These are phyloP conservation scores for Cephus cinctus DNA, from an alignment of 1,140 invertebrate genomes.

Conservation along the genomic window DNA sequence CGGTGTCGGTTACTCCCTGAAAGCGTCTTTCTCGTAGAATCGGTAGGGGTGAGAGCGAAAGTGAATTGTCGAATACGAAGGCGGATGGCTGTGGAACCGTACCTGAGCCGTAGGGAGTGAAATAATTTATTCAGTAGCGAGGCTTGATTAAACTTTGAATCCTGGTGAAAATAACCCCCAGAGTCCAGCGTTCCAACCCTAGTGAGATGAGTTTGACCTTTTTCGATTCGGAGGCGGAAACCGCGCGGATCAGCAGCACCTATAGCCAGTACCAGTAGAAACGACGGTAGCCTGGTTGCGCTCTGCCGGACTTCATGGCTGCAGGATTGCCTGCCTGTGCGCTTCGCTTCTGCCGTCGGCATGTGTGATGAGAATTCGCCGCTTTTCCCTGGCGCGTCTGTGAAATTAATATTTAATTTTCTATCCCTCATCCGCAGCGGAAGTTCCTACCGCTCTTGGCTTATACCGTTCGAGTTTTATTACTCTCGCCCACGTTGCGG, in stretches of 20 bases:
- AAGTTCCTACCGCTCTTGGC: slow-evolving; percentile 36
- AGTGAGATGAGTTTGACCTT: slow-evolving; percentile 3
- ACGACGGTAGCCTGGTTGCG: too few relatives aligned
- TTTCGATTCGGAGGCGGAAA: too few relatives aligned
- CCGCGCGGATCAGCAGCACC: too few relatives aligned
- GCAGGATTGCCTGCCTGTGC: too few relatives aligned
- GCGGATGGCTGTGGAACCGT: not conserved
- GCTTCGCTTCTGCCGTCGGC: too few relatives aligned
- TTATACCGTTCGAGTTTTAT: slow-evolving; percentile 36
- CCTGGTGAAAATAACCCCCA: slow-evolving; percentile 27
- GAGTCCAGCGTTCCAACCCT: slow-evolving; percentile 10
- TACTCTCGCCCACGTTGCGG: slow-evolving; percentile 25
- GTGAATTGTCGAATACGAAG: too few relatives aligned
- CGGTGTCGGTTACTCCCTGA: too few relatives aligned
- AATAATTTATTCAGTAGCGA: slow-evolving; percentile 40
- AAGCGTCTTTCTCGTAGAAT: too few relatives aligned
- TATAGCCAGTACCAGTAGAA: too few relatives aligned
- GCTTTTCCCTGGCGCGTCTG: slow-evolving; percentile 18
- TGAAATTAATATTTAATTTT: slow-evolving; percentile 52
- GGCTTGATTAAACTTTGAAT: slow-evolving; percentile 46
- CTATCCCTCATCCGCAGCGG: slow-evolving; percentile 36
- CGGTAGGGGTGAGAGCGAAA: too few relatives aligned
- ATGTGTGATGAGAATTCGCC: slow-evolving; percentile 37
- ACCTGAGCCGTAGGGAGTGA: too few relatives aligned
- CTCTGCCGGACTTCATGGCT: too few relatives aligned